A percentile compares a stretch with the other conserved stretches of the same genome.
Conservation (phyloP, 1,140 invertebrate species). For the Rhizoglyphus robini region DNA sequence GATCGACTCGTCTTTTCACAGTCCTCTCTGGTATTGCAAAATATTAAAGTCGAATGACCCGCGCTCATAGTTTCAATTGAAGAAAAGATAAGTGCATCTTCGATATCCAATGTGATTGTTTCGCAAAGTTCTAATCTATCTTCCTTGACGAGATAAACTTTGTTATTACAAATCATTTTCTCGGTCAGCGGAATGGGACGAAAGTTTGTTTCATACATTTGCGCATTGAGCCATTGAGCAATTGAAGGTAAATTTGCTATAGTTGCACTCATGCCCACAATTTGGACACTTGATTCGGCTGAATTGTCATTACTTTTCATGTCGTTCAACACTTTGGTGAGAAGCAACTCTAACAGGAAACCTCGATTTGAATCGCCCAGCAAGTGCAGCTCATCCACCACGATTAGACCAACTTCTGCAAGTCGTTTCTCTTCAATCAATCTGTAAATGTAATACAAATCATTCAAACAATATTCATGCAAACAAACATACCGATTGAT, state of each 20-base stretch:
- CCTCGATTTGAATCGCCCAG: constrained; percentile 77
- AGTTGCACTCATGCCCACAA: constrained; percentile 96
- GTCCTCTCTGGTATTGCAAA: constrained; percentile 88
- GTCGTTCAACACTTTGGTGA: constrained; percentile 89
- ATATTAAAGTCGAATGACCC: constrained; percentile 74
- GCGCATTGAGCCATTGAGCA: constrained; percentile 71
- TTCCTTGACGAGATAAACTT: too few species aligned
- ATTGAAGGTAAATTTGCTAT: constrained; percentile 65
- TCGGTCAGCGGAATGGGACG: constrained; percentile 79
- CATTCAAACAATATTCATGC: not conserved
- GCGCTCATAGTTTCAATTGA: constrained; percentile 74
- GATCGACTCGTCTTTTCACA: constrained; percentile 74
- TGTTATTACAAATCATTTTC: constrained; percentile 49
- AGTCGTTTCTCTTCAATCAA: constrained; percentile 32
- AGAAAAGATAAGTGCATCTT: constrained; percentile 44
- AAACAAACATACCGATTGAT: constrained; percentile 46
- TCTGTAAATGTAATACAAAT: constrained; percentile 1
- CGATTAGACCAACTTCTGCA: constrained; percentile 51
- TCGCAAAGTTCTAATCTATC: not conserved
- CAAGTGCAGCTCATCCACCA: constrained; percentile 94
- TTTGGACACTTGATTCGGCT: constrained; percentile 51
- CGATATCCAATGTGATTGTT: not conserved
- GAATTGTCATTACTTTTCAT: constrained; percentile 43
- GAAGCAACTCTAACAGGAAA: constrained; percentile 79
- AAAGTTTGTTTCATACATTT: constrained; percentile 70